phyloP scores from a whole-genome alignment of 53 echinoderm and acorn worm species.

The Arbacia lixula region DNA sequence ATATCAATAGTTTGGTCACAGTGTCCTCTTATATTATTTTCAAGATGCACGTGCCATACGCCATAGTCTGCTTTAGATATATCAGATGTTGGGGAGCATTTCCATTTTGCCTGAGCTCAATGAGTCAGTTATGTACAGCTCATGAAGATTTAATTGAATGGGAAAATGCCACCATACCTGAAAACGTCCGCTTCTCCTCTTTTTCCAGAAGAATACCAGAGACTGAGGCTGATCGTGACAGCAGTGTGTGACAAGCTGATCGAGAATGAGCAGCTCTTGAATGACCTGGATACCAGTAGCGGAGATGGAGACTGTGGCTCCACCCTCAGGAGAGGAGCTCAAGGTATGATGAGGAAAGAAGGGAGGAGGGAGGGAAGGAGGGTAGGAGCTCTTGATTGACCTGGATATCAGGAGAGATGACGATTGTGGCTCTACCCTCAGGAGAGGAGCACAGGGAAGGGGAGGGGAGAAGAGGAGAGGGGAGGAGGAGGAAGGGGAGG shows the following conservation, averaged over 20 bases:
- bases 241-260: slow-evolving; percentile 64
- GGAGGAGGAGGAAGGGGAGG: too few relatives aligned
- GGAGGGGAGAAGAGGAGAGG: too few relatives aligned
- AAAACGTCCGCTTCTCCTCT: too few relatives aligned
- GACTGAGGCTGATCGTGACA: slow-evolving; percentile 25
- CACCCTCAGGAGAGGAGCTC: slow-evolving; percentile 71
- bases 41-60: too few relatives aligned
- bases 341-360: too few relatives aligned
- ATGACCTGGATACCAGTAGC: slow-evolving; percentile 75
- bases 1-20: too few relatives aligned
- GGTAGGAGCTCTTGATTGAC: slow-evolving; percentile 58
- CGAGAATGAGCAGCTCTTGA: slow-evolving; percentile 55
- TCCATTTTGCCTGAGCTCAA: too few relatives aligned
- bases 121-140: not conserved
- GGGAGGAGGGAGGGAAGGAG: too few relatives aligned
- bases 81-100: too few relatives aligned
- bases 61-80: too few relatives aligned
- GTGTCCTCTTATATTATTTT: too few relatives aligned
- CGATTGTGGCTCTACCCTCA: slow-evolving; percentile 78
- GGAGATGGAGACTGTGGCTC: slow-evolving; percentile 87
- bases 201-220: slow-evolving; percentile 26
- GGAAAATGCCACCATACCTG: too few relatives aligned
- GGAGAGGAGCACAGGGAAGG: slow-evolving; percentile 74
- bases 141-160: not conserved
- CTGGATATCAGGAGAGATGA: slow-evolving; percentile 82